Conservation (phyloP, 1,140 invertebrate species). For the Gonioctena quinquepunctata region DNA sequence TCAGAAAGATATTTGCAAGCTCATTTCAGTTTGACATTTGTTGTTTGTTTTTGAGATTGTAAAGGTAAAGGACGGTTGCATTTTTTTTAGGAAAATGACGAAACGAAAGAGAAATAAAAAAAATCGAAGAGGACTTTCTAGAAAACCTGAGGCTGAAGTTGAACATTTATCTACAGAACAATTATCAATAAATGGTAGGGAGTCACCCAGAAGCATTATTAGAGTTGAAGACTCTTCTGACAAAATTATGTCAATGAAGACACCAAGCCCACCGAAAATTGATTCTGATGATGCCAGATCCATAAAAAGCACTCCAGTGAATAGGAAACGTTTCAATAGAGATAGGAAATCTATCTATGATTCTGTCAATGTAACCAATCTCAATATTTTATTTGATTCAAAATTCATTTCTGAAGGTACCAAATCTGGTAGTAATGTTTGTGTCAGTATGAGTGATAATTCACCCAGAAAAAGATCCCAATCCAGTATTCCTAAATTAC, state of each 20-base stretch:
- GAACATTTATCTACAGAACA: no score
- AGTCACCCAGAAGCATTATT: no score
- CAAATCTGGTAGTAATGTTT: neutral
- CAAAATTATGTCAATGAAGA: neutral
- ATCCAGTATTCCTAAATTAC: slow-evolving; percentile 18
- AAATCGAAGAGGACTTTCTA: neutral
- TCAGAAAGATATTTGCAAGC: no score
- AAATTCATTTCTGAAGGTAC: neutral
- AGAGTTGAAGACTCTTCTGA: neutral
- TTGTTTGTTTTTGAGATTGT: no score
- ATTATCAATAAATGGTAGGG: no score
- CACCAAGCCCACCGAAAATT: neutral
- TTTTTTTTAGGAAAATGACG: neutral
- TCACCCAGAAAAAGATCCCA: neutral
- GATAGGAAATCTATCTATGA: neutral
- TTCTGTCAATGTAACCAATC: slow-evolving; percentile 24
- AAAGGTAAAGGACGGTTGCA: no score
- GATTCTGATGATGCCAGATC: neutral
- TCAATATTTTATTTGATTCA: slow-evolving; percentile 27
- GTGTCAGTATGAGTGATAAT: neutral
- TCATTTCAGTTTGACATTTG: no score
- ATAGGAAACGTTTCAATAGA: slow-evolving; percentile 6
- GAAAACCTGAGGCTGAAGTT: neutral
- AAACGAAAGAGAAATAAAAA: neutral
- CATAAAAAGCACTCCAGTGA: slow-evolving; percentile 21